Base-by-base conservation (phyloP, 2,113 vertebrate genomes). In the Gymnorhina tibicen region DNA sequence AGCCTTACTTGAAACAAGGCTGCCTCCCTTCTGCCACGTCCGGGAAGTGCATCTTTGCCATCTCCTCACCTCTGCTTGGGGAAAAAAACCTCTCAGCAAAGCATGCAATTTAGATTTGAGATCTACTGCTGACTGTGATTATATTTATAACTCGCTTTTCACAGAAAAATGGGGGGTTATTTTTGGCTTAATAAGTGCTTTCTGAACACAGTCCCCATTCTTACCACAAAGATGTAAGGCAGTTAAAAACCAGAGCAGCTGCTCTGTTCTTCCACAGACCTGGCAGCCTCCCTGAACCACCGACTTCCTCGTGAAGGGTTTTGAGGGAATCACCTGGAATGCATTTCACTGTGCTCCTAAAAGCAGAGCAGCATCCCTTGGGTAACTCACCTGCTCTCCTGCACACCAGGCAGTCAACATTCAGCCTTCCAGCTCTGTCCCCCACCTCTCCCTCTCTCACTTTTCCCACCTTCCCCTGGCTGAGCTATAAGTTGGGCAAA, bases 1-100 rank as follows among this genome's bases (percentile, higher is more conserved):
- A 74, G 96, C 91, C 98, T 98, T 98, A 97, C 98, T 99, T 97
- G 98, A 99, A 99, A 97, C 99, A 99, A 99, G 98, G 99, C 99
- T 99, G 99, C 99, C 99, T 99, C 99, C 98, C 97, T 98, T 97
- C 98, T 98, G 33, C 98, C 97, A 41, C 69, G 82, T 2, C 79
- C 7, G 67, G 95, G 94, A 98, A 98, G 91, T 98, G 97, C 98
- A 97, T 42, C 96, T 78, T 90, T 95, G 85, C 95, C 97, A 94
- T 91, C 97, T 58, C 72, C 96, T 92, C 89, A 78, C 86, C 95
- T 89, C 96, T 88, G 33, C 28, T 87, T 23, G 72, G 78, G 39
- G 49, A 7, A 37, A 47, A 92, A 41, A 94, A 39, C 42, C n/a
- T 59, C 91, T 79, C 96, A 85, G 97, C 91, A 79, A 97, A 98